Conservation (phyloP, 2,797 vertebrate genomes). For the Phrynocephalus forsythii region DNA sequence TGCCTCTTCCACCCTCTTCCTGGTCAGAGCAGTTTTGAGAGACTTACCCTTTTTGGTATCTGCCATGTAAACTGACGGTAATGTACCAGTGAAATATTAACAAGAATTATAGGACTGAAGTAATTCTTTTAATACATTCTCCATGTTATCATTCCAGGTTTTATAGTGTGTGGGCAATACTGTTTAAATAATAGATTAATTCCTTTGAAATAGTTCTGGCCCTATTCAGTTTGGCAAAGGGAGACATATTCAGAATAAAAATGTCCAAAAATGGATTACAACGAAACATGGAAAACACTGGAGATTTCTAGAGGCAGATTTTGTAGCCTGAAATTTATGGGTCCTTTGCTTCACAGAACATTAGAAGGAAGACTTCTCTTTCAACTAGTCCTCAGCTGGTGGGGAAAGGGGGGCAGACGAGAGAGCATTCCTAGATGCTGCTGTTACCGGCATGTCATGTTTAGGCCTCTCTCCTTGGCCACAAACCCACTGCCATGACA, state of each 20-base stretch:
- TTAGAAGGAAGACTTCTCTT: background rate
- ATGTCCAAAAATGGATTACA: constrained; percentile 17
- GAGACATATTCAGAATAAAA: constrained; percentile 23
- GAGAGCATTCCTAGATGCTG: constrained; percentile 20
- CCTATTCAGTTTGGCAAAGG: constrained; percentile 42
- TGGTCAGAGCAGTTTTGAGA: background rate
- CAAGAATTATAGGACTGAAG: background rate
- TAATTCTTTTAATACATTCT: background rate
- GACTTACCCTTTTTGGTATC: background rate
- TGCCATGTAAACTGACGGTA: background rate
- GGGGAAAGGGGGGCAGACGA: constrained; percentile 38
- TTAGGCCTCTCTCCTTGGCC: background rate
- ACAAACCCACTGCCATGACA: constrained; percentile 32
- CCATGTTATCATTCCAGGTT: constrained; percentile 9
- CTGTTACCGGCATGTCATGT: constrained; percentile 16
- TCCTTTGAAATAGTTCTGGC: constrained; percentile 20
- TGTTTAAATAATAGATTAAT: constrained; percentile 20
- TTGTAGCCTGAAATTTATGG: background rate
- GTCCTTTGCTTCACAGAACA: background rate
- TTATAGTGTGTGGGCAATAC: constrained; percentile 24
- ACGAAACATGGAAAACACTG: background rate
- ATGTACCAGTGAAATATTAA: background rate
- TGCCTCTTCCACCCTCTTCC: background rate
- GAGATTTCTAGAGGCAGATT: background rate
- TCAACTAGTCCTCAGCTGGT: background rate